Conservation (phyloP, 2,113 vertebrate species). For the Ctenomys sociabilis region DNA sequence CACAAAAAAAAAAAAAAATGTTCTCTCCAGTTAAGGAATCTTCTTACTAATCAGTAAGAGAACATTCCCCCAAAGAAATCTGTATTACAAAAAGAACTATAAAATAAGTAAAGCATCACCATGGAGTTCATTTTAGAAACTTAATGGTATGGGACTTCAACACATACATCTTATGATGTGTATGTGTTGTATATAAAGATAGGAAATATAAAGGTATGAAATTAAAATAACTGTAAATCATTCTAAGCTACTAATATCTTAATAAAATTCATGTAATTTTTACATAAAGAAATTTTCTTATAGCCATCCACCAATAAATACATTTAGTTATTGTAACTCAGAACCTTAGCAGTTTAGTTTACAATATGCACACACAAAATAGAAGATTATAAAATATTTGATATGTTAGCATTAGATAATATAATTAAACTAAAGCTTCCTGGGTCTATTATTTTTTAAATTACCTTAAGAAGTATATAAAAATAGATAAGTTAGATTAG, state of each 20-base stretch:
- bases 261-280: conserved; percentile 82
- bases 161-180: conserved; percentile 81
- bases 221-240: conserved; percentile 84
- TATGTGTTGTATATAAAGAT: conserved; percentile 83
- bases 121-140: conserved; percentile 82
- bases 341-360: not conserved
- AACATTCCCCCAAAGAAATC: conserved; percentile 85
- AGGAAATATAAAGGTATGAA: conserved; percentile 82
- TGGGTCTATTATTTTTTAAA: not conserved
- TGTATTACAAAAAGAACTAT: conserved; percentile 85
- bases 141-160: conserved; percentile 82
- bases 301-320: conserved; percentile 10
- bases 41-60: conserved; percentile 85
- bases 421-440: conserved; percentile 20
- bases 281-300: conserved; percentile 81
- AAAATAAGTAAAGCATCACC: conserved; percentile 86
- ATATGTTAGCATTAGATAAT: conserved; percentile 14
- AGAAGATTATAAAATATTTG: not conserved
- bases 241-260: conserved; percentile 76
- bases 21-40: conserved; percentile 81
- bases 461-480: conserved; percentile 42
- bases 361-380: conserved; percentile 21
- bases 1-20: too few species aligned
- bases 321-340: not conserved
- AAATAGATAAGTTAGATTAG: not conserved